phyloP scores from a whole-genome alignment of 2,113 vertebrate genomes.

The Heteronetta atricapilla region DNA sequence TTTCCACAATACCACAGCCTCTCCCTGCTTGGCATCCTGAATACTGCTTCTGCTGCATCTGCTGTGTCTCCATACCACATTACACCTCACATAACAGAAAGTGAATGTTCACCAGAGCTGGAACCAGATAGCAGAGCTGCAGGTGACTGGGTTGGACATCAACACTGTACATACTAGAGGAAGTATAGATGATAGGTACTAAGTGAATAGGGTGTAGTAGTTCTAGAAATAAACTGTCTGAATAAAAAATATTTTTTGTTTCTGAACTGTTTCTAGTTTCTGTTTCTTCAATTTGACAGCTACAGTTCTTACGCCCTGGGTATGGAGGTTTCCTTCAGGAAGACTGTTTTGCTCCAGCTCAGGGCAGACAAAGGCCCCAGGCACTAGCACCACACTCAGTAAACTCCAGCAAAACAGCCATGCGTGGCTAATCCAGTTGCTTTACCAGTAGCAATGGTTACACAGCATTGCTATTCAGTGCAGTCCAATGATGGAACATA shows the following conservation, averaged over 20 bases:
- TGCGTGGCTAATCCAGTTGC: not conserved
- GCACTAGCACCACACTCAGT: rapidly evolving
- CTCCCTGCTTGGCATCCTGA: not conserved
- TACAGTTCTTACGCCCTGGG: not conserved
- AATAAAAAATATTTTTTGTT: not conserved
- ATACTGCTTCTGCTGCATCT: not conserved
- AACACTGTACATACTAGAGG: not conserved
- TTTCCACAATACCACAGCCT: not conserved
- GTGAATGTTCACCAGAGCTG: not conserved
- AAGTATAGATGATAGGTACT: not conserved
- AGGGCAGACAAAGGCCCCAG: not conserved
- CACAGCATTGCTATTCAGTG: not conserved
- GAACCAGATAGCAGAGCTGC: not conserved
- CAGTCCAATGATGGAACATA: not conserved
- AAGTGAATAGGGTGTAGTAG: not conserved
- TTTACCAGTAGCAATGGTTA: not conserved
- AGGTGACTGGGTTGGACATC: not conserved
- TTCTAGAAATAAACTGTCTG: not conserved
- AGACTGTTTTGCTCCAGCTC: not conserved
- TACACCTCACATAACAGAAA: not conserved
- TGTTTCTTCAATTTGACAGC: not conserved
- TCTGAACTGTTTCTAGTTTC: not conserved
- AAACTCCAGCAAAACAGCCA: not conserved
- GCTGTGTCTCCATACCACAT: not conserved
- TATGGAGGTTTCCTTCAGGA: not conserved